phyloP scores from a whole-genome alignment of 2,888 invertebrate genomes.

The Nomada goodeniana region DNA sequence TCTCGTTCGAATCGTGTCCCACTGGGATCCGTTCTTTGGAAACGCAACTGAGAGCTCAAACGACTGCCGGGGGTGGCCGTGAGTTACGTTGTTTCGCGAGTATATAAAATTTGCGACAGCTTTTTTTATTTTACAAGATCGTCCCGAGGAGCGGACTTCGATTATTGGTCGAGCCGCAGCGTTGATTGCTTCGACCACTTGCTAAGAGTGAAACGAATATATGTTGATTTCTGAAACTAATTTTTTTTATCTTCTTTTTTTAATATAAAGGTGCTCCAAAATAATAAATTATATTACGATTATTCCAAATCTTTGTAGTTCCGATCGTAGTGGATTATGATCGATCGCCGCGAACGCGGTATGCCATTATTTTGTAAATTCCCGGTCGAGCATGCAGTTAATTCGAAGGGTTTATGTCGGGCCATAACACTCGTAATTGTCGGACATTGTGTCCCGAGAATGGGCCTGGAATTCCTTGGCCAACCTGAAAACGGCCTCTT shows the following conservation, averaged over 20 bases:
- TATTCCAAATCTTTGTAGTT: too few relatives aligned
- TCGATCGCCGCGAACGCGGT: slow-evolving; percentile 56
- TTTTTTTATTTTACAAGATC: too few relatives aligned
- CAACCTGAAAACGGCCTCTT: slow-evolving; percentile 29
- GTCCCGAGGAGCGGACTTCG: too few relatives aligned
- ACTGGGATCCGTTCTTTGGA: slow-evolving; percentile 11
- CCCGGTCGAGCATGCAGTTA: slow-evolving; percentile 38
- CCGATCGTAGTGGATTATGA: slow-evolving; percentile 46
- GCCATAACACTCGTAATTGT: slow-evolving; percentile 46
- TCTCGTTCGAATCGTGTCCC: slow-evolving; percentile 30
- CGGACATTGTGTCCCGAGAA: slow-evolving; percentile 45
- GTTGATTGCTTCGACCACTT: too few relatives aligned
- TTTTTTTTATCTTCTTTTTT: too few relatives aligned
- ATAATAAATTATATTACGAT: too few relatives aligned
- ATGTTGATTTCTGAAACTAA: too few relatives aligned
- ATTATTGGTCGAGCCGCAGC: too few relatives aligned
- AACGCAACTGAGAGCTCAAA: slow-evolving; percentile 34
- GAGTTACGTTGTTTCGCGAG: slow-evolving; percentile 9
- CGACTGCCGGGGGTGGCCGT: slow-evolving; percentile 18
- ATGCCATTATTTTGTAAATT: slow-evolving; percentile 59
- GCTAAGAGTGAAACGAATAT: too few relatives aligned
- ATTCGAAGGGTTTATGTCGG: slow-evolving; percentile 52
- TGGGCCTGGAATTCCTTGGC: slow-evolving; percentile 28
- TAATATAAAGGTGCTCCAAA: too few relatives aligned
- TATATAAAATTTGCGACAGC: not conserved